Evolutionary conservation across 2,888 invertebrate genomes (phyloP), one percentile per base, ranked within the genome.

Genomic region (Argyra leucocephala): DNA sequence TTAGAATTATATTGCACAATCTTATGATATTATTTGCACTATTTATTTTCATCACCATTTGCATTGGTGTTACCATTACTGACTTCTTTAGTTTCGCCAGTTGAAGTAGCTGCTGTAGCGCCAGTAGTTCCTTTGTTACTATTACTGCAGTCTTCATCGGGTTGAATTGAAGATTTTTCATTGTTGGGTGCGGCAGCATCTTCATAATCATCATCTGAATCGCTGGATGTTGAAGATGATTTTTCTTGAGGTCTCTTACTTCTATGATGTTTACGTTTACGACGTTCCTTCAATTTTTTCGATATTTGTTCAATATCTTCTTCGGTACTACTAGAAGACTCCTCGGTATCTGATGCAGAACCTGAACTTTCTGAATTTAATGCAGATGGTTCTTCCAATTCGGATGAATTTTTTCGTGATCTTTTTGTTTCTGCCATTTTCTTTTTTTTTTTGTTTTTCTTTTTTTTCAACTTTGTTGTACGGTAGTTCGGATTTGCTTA

Each of bases 171-270:
- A 18, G 9, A 18, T 48, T 48, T 48, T 18, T 48, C 48, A 18
- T 48, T 48, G 48, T 9, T 48, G 1, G 31, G 12, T 31, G 31
- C 31, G 5, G n/a, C 48, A 18, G 48, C 48, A 5, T 48, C 48
- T 18, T 48, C 48, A 18, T 48, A 48, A 48, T 48, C 48, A 48
- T 48, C 48, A 48, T 48, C 48, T 2, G 48, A 48, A 48, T 48
- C 48, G 5, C 18, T 48, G 9, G 48, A 48, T 48, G 48, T 48
- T 18, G 48, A 18, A 5, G 48, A 48, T 12, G 48, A 48, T 48
- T 48, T 48, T n/a, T 48, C 48, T n/a, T 48, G 48, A 18, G 48
- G 48, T 48, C 48, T 48, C n/a, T 48, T 48, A 48, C 48, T 48
- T 48, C 48, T 48, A n/a, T 48, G 48, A 48, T 48, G 48, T n/a